Base-by-base conservation (phyloP, 2,797 vertebrate species). In the Philypnodon macrostomus region DNA sequence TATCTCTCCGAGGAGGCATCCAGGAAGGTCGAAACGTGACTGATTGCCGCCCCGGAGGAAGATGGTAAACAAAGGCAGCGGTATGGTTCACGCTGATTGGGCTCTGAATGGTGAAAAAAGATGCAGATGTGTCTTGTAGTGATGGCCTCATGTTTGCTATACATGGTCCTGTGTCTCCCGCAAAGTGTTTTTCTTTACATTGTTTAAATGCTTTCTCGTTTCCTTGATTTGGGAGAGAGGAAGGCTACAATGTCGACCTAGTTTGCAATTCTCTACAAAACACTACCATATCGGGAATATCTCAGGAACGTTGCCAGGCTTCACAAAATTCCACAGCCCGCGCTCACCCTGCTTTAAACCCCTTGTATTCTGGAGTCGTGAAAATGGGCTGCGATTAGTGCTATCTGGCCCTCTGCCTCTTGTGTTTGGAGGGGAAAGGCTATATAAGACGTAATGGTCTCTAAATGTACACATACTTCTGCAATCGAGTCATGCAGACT, bases 381-480 rank as follows among this genome's bases (percentile, higher is more conserved):
- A 77, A 74, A 74, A 67, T 48, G 45, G 58, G 61, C 56, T 64
- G 63, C 71, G 65, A 85, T 81, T 77, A 63, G 70, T 50, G 62
- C 40, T 70, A 66, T 79, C 58, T 75, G 58, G 62, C 54, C 68
- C 57, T 73, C 59, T 67, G 36, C 47, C 32, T 59, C 57, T 57
- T n/a, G n/a, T n/a, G n/a, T n/a, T n/a, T 23, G 70, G 59, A 50
- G 72, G 53, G 73, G 70, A 66, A 75, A 70, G 67, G 42, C 62
- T 63, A 38, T 73, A 48, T 69, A 70, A 77, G 67, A 81, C 60
- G 63, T 81, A 70, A 77, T 66, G 63, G 72, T 74, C 77, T 80
- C 76, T 72, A 84, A 75, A 83, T 67, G 70, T 75, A 83, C 80
- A 80, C 84, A 86, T 88, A 68, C 80, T 70, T 84, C 53, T 69